A percentile compares a stretch with the other conserved stretches of the same genome.
These are phyloP conservation scores for Aix galericulata DNA, from an alignment of 2,113 vertebrate species.

Conservation along the genomic window DNA sequence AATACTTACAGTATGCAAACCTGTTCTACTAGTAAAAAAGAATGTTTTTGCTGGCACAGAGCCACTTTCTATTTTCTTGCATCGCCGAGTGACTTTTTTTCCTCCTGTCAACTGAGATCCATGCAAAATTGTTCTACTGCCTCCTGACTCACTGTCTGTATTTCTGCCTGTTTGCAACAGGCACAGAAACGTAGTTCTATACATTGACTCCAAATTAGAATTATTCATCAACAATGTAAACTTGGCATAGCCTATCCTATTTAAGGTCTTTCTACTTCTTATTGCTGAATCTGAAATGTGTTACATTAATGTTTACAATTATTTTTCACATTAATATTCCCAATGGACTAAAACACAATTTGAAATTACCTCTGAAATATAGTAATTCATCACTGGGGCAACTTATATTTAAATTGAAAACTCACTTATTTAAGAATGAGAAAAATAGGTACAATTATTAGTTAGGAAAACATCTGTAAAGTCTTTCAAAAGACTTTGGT, in stretches of 20 bases:
- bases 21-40: conserved; percentile 52
- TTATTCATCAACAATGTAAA: not conserved
- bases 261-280: not conserved
- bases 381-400: not conserved
- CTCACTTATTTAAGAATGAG: not conserved
- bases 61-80: conserved; percentile 32
- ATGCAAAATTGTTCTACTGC: not conserved
- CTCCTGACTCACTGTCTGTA: not conserved
- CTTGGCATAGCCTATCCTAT: not conserved
- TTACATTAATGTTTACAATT: not conserved
- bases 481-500: not conserved
- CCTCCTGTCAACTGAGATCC: conserved; percentile 42
- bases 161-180: not conserved
- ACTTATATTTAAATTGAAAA: not conserved
- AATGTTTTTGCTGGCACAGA: conserved; percentile 45
- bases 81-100: not conserved
- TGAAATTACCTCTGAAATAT: not conserved
- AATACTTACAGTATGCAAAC: conserved; percentile 43
- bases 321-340: not conserved
- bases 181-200: not conserved
- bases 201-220: not conserved
- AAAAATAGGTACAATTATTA: not conserved
- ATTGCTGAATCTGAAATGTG: not conserved
- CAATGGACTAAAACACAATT: not conserved
- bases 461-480: not conserved